phyloP scores from a whole-genome alignment of 2,113 vertebrate species.

The Scalopus aquaticus region DNA sequence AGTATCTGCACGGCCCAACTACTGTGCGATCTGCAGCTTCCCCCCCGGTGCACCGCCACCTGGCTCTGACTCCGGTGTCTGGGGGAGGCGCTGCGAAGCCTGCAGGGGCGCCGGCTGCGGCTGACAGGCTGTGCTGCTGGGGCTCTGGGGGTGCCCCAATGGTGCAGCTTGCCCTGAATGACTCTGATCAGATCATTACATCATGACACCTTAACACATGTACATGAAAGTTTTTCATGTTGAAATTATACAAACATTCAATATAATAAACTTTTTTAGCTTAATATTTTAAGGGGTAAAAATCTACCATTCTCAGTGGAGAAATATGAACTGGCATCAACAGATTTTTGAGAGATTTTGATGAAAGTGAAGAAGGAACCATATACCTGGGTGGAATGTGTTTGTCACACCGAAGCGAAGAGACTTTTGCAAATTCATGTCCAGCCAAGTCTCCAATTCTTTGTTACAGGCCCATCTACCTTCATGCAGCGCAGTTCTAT shows the following conservation, averaged over 20 bases:
- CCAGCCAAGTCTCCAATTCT: background rate
- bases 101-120: too few relatives aligned
- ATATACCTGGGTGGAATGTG: background rate
- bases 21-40: too few relatives aligned
- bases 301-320: background rate
- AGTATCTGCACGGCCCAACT: too few relatives aligned
- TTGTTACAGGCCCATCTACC: background rate
- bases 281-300: conserved; percentile 33
- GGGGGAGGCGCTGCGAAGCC: too few relatives aligned
- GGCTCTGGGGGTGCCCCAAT: too few relatives aligned
- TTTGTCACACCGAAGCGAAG: conserved; percentile 40
- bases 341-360: background rate
- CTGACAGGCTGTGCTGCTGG: too few relatives aligned
- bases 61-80: too few relatives aligned
- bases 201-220: conserved; percentile 47
- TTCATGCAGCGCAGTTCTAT: background rate
- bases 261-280: conserved; percentile 39
- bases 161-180: too few relatives aligned
- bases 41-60: too few relatives aligned
- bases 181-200: background rate
- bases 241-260: conserved; percentile 65
- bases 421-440: background rate
- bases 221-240: conserved; percentile 51
- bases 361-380: background rate
- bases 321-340: background rate